Evolutionary conservation across 1,140 invertebrate genomes (phyloP).

Genomic region (Anastrepha ludens): DNA sequence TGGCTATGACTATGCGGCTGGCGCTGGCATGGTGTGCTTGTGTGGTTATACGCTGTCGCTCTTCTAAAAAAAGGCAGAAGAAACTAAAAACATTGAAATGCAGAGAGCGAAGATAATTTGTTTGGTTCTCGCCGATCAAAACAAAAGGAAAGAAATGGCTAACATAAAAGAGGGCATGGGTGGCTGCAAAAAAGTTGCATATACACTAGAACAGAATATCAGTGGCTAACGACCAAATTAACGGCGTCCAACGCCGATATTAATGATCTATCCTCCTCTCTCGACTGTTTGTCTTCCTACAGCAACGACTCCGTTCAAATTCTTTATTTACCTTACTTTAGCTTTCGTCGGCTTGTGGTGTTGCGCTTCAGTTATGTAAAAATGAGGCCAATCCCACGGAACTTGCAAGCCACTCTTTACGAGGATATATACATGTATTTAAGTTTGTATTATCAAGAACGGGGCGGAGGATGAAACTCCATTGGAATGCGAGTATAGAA

Average conservation of each 20-base stretch:
- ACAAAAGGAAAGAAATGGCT: not conserved
- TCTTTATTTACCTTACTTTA: too few species aligned
- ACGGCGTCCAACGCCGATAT: not conserved
- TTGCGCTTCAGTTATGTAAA: not conserved
- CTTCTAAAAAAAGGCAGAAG: slow-evolving; percentile 11
- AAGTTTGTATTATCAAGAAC: not conserved
- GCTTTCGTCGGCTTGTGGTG: too few species aligned
- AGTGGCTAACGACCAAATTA: not conserved
- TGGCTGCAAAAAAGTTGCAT: not conserved
- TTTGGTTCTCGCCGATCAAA: slow-evolving; percentile 1
- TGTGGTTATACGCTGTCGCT: slow-evolving; percentile 10
- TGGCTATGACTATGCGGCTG: not conserved
- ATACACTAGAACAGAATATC: not conserved
- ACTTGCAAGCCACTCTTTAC: not conserved
- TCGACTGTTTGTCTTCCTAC: too few species aligned
- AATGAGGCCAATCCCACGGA: slow-evolving; percentile 14
- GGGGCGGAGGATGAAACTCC: not conserved
- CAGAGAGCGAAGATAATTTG: not conserved
- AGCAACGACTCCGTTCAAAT: too few species aligned
- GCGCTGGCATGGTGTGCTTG: not conserved
- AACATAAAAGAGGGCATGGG: not conserved
- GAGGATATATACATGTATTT: not conserved
- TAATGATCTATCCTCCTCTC: not conserved
- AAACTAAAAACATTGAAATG: slow-evolving; percentile 4
- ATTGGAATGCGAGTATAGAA: not conserved